Percentiles rank a stretch among this genome's conserved stretches.
Conservation (phyloP, 1,140 invertebrate species). For the Drosophila dunni region DNA sequence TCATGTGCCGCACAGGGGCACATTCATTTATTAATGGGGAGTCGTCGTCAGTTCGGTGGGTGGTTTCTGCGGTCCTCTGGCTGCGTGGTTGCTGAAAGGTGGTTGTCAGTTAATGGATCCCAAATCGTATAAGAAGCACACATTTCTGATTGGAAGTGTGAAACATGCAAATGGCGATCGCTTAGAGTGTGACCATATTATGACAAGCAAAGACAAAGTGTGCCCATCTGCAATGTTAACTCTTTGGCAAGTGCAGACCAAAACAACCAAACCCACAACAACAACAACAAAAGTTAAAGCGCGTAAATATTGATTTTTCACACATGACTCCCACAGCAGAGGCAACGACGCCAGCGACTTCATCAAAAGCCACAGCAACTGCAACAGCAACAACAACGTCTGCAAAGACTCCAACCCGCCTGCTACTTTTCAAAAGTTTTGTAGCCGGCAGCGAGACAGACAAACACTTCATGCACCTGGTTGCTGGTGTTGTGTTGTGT, state of each 20-base stretch:
- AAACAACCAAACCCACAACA: slow-evolving; percentile 27
- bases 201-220: slow-evolving; percentile 3
- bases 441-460: slow-evolving; percentile 28
- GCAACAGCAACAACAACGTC: not conserved
- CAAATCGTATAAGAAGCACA: slow-evolving; percentile 6
- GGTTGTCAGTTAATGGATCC: slow-evolving; percentile 51
- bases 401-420: not conserved
- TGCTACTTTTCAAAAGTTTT: slow-evolving; percentile 29
- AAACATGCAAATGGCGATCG: slow-evolving; percentile 4
- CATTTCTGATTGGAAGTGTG: slow-evolving; percentile 15
- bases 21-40: slow-evolving; percentile 77
- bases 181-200: slow-evolving; percentile 6
- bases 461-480: slow-evolving; percentile 60
- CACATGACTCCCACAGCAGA: slow-evolving; percentile 55
- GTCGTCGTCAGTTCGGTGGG: slow-evolving; percentile 33
- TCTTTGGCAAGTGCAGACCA: slow-evolving; percentile 23
- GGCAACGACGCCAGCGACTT: not conserved
- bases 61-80: too few species aligned
- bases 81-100: slow-evolving; percentile 64
- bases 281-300: slow-evolving; percentile 37
- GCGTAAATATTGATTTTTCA: slow-evolving; percentile 78
- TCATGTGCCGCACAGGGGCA: slow-evolving; percentile 51
- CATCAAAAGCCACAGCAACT: not conserved
- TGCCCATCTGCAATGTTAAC: not conserved
- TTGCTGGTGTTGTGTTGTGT: not conserved